These are phyloP conservation scores for Netelia virgata DNA, from an alignment of 2,888 invertebrate genomes.

Conservation along the genomic window DNA sequence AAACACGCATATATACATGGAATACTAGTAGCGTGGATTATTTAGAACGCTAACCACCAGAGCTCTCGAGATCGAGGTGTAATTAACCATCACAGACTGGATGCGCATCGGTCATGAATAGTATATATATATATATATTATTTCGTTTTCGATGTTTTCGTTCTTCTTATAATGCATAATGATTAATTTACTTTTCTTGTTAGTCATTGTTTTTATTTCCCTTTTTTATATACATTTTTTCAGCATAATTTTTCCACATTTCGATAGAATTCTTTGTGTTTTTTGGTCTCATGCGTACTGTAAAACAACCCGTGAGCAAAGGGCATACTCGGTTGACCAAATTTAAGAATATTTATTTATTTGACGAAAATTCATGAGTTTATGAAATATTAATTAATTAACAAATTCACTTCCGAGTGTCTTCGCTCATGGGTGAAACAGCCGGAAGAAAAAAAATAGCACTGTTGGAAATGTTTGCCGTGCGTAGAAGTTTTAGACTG, in stretches of 20 bases:
- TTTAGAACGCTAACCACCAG: conserved; percentile 49
- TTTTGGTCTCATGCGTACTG: conserved; percentile 64
- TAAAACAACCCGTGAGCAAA: conserved; percentile 41
- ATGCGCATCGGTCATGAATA: conserved; percentile 52
- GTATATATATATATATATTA: conserved; percentile 10
- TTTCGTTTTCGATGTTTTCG: conserved; percentile 39
- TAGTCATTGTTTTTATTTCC: background rate
- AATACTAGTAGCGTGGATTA: conserved; percentile 60
- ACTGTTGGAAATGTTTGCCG: conserved; percentile 72
- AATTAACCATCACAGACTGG: conserved; percentile 33
- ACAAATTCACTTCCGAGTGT: conserved; percentile 45
- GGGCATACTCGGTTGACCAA: conserved; percentile 38
- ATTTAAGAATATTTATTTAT: conserved; percentile 1
- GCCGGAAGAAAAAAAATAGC: conserved; percentile 27
- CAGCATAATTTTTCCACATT: conserved; percentile 64
- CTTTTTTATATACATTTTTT: conserved; percentile 46
- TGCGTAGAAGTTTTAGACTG: conserved; percentile 70
- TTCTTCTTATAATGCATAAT: conserved; percentile 43
- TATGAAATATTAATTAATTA: background rate
- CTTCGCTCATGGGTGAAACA: conserved; percentile 12
- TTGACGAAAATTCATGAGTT: background rate
- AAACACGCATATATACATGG: conserved; percentile 63
- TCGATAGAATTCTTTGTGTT: conserved; percentile 67
- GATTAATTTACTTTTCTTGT: conserved; percentile 59
- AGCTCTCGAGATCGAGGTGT: conserved; percentile 58